Evolutionary conservation across 2,113 vertebrate genomes (phyloP), one percentile per base, ranked within the genome.

Genomic region (Bambusicola thoracicus): DNA sequence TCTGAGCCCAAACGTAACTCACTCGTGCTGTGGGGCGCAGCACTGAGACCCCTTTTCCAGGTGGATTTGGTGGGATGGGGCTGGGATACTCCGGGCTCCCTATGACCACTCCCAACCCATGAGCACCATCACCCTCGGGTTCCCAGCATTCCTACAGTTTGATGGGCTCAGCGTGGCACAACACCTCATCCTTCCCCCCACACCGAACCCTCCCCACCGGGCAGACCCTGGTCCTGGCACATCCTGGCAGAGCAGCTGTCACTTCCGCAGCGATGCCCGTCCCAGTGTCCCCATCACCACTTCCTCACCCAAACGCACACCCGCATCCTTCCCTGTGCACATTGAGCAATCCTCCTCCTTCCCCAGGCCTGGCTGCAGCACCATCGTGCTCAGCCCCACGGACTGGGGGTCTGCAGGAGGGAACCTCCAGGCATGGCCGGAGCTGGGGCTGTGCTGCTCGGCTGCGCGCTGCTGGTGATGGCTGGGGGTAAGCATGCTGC

Each of bases 261-360:
- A 0, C 49, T 36, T 81, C 75, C 91, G 21, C 62, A n/a, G 0
- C 0, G 1, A 34, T 8, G 56, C 58, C 76, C 17, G 0, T 76
- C 69, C 91, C 85, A 40, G 15, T 22, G 32, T 4, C 29, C 6
- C 29, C 6, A 63, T 36, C 81, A 89, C 63, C 13, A 0, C 74
- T 49, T 56, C 74, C 61, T 41, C 30, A 13, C 0, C 13, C 36
- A 44, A 30, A 12, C 4, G 3, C 19, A 8, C 51, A 15, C 38
- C 29, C 51, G 0, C 7, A 4, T 19, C 78, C 69, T 25, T 53
- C 44, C 81, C 36, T 19, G 10, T 5, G 17, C 15, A 34, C 16
- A 10, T 40, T 40, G 16, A 27, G 16, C 61, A 29, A 40, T 40
- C 11, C 41, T 30, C 44, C 10, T 0, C 7, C 41, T n/a, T 16